Base-by-base conservation (phyloP, 2,113 vertebrate genomes). In the Rattus rattus region DNA sequence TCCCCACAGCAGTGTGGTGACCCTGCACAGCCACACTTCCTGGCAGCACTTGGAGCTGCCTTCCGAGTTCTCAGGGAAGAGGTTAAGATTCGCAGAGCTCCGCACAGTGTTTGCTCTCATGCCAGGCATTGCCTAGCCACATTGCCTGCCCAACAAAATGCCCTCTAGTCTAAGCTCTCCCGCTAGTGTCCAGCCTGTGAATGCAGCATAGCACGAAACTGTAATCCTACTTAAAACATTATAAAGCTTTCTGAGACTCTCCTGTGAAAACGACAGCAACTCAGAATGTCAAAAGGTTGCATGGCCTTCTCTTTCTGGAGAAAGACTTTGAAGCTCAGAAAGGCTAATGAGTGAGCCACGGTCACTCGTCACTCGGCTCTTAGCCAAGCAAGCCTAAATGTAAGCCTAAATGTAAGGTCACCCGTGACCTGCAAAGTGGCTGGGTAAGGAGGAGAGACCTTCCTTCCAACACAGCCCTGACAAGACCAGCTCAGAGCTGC, bases 121-220 rank as follows among this genome's bases (percentile, higher is more conserved):
- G 2, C 3, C 2, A 0, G 17, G 28, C 33, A n/a, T n/a, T 52
- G 43, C 52, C 4, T 39, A 22, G 24, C 49, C 12, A 16, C 14
- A 2, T 56, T 4, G 0, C 20, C 61, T 20, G 19, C 1, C 2
- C 3, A 28, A 1, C 0, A 47, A n/a, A 59, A 12, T 3, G 17
- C 17, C 59, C 39, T 63, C 54, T 0, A 5, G 16, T 8, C 47
- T 17, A n/a, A 36, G 22, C 36, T 54, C 63, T 67, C 17, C 39
- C 0, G 0, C 1, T 33, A 86, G 43, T 67, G 28, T 86, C 28
- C 24, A 49, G 49, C 39, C 83, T 86, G 12, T 13, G 28, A 47
- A 33, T 2, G 61, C 28, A 36, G 16, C 28, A 5, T 24, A 36
- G 7, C 61, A 67, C 1, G 20, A 69, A 52, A 36, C 84, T 36